These are phyloP conservation scores for Poeciliopsis turneri DNA, from an alignment of 2,797 vertebrate species.

Conservation along the genomic window DNA sequence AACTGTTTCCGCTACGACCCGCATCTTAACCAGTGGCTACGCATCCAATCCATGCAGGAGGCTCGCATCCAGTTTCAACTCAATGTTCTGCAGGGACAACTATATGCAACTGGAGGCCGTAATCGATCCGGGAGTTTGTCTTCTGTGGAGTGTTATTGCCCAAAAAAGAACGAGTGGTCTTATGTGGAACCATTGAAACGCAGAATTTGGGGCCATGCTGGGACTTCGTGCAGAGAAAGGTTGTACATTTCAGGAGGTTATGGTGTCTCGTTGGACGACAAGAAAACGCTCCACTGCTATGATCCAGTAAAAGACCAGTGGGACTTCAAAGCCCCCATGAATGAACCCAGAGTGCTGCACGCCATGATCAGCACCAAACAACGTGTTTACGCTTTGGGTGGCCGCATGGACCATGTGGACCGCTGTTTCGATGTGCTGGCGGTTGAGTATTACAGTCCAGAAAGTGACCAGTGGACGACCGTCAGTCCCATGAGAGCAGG, in stretches of 20 bases:
- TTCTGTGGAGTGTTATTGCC: slow-evolving; percentile 93
- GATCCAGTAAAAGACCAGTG: slow-evolving; percentile 87
- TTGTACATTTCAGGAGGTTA: slow-evolving; percentile 95
- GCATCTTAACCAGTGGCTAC: slow-evolving; percentile 92
- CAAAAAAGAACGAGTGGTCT: slow-evolving; percentile 91
- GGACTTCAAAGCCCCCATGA: slow-evolving; percentile 94
- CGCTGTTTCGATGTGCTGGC: slow-evolving; percentile 95
- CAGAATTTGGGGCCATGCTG: slow-evolving; percentile 96
- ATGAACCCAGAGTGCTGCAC: slow-evolving; percentile 92
- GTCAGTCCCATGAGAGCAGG: slow-evolving; percentile 94
- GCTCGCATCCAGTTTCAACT: slow-evolving; percentile 97
- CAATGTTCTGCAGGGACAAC: slow-evolving; percentile 83
- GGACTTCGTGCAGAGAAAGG: slow-evolving; percentile 82
- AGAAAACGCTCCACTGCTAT: slow-evolving; percentile 94
- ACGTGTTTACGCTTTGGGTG: slow-evolving; percentile 90
- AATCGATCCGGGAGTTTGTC: slow-evolving; percentile 94
- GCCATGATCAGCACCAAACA: slow-evolving; percentile 86
- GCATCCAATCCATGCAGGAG: slow-evolving; percentile 93
- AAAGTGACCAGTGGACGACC: slow-evolving; percentile 94
- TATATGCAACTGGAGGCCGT: slow-evolving; percentile 94
- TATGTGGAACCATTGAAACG: slow-evolving; percentile 91
- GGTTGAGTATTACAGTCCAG: slow-evolving; percentile 91
- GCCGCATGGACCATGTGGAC: slow-evolving; percentile 97
- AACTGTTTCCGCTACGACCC: slow-evolving; percentile 92
- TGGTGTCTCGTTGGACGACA: slow-evolving; percentile 93